A percentile compares a stretch with the other conserved stretches of the same genome.
Conservation (phyloP, 2,113 vertebrate species). For the Hydrochoerus hydrochaeris region DNA sequence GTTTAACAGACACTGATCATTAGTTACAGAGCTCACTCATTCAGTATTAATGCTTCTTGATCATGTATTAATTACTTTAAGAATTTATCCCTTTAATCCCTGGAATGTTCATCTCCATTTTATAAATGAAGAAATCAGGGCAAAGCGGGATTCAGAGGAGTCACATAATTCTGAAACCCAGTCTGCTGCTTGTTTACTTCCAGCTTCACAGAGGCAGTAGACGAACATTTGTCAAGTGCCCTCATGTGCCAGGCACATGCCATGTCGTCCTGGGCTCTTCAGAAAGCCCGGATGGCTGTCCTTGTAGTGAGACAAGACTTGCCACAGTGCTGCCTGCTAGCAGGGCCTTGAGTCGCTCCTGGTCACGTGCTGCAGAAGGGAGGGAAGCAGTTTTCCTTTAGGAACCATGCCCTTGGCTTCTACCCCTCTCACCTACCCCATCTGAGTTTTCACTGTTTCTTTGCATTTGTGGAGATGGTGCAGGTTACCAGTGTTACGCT, state of each 20-base stretch:
- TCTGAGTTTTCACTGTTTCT: not conserved
- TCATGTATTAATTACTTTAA: not conserved
- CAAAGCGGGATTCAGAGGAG: not conserved
- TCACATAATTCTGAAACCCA: not conserved
- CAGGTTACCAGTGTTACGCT: not conserved
- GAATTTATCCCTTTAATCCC: not conserved
- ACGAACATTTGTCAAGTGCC: not conserved
- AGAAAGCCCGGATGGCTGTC: not conserved
- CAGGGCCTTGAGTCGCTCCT: not conserved
- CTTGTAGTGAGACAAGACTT: not conserved
- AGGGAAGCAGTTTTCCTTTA: not conserved
- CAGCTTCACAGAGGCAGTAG: not conserved
- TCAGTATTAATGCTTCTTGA: not conserved
- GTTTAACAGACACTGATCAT: not conserved
- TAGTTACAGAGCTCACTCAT: not conserved
- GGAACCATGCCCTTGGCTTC: not conserved
- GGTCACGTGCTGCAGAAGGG: not conserved
- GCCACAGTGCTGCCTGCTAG: not conserved
- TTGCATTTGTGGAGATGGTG: not conserved
- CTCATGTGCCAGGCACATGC: rapidly evolving
- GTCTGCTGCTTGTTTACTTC: not conserved
- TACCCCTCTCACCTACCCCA: not conserved
- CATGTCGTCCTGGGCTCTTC: rapidly evolving
- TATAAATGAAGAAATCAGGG: not conserved
- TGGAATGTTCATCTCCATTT: not conserved